A percentile compares a stretch with the other conserved stretches of the same genome.
phyloP scores from a whole-genome alignment of 1,140 invertebrate genomes.

The Apis cerana region DNA sequence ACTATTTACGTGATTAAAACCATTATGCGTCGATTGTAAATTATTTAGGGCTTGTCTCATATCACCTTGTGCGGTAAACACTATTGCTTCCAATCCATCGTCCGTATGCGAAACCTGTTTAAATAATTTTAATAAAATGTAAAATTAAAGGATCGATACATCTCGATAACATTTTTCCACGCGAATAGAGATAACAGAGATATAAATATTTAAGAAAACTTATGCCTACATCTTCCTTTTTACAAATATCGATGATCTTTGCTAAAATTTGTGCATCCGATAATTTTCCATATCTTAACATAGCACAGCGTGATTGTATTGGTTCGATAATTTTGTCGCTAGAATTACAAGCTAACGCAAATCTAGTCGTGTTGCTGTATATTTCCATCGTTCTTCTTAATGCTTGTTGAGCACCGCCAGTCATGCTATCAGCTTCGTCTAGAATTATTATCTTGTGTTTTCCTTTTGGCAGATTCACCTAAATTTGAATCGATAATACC shows the following conservation, averaged over 20 bases:
- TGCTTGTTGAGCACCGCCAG: constrained; percentile 98
- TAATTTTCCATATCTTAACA: constrained; percentile 96
- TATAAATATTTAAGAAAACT: not conserved
- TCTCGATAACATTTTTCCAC: not conserved
- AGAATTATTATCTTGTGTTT: constrained; percentile 99
- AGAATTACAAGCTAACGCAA: constrained; percentile 98
- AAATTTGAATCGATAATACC: not conserved
- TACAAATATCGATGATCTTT: constrained; percentile 89
- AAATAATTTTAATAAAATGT: too few species aligned
- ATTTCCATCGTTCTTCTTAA: constrained; percentile 99
- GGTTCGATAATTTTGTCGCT: constrained; percentile 99
- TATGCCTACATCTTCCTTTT: constrained; percentile 85
- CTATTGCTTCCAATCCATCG: constrained; percentile 97
- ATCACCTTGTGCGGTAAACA: constrained; percentile 99
- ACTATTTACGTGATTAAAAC: constrained; percentile 94
- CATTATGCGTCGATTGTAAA: constrained; percentile 97
- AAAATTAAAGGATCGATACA: not conserved
- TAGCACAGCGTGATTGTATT: constrained; percentile 99
- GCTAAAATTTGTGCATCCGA: constrained; percentile 94
- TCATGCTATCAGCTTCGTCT: constrained; percentile 99
- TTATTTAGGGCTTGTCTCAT: constrained; percentile 99
- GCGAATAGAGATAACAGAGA: not conserved
- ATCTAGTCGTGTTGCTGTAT: constrained; percentile 98
- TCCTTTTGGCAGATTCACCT: constrained; percentile 94
- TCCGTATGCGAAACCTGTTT: constrained; percentile 89